Conservation (phyloP, 2,797 vertebrate genomes). For the Acridotheres tristis region DNA sequence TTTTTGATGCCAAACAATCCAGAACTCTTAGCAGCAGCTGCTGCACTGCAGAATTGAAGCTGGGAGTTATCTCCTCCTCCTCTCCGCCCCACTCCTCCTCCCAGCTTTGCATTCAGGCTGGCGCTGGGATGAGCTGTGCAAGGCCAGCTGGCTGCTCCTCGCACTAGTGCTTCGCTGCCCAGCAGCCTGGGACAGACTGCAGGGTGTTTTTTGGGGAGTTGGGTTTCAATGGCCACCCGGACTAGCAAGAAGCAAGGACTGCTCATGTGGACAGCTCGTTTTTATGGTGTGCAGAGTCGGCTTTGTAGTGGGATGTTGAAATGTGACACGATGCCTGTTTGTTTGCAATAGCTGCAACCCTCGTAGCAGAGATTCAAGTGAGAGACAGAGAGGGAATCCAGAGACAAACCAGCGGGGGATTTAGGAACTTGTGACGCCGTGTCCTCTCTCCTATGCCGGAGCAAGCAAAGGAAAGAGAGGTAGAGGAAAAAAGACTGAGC, state of each 20-base stretch:
- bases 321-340: conserved; percentile 70
- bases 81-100: conserved; percentile 26
- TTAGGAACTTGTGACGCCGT: conserved; percentile 57
- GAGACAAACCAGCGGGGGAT: conserved; percentile 59
- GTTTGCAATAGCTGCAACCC: conserved; percentile 70
- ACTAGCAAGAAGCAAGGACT: not conserved
- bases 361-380: conserved; percentile 46
- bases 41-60: conserved; percentile 65
- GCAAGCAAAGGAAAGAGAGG: conserved; percentile 69
- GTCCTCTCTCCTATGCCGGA: conserved; percentile 59
- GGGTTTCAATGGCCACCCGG: not conserved
- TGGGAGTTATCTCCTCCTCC: conserved; percentile 42
- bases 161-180: not conserved
- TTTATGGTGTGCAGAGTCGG: not conserved
- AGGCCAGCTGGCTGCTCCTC: not conserved
- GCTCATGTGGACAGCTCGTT: not conserved
- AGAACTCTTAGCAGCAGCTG: not conserved
- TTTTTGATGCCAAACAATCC: not conserved
- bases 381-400: conserved; percentile 62
- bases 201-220: not conserved
- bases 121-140: not conserved
- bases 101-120: not conserved
- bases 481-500: conserved; percentile 61
- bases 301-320: conserved; percentile 42
- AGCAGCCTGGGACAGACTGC: not conserved